Base-by-base conservation (phyloP, 2,888 invertebrate genomes). In the Campoplex nolae region DNA sequence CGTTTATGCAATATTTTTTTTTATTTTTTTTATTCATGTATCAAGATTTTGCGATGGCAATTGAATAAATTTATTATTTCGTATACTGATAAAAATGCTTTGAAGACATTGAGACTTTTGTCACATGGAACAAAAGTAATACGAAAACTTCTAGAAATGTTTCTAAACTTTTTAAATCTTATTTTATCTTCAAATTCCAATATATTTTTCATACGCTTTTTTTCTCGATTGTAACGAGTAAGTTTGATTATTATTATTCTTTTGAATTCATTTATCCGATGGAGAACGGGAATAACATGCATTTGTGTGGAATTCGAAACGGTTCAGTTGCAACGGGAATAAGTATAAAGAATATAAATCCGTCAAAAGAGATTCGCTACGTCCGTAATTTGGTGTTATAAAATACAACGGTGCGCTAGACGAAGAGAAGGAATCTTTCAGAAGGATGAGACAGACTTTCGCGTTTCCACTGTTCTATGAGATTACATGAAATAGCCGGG, bases 401-500 rank as follows among this genome's bases (percentile, higher is more conserved):
- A 35, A 80, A 73, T 73, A 18, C 48, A 16, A 35, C 45, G 18
- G 48, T 23, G 58, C 48, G 58, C 38, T 38, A 45, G 45, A 45
- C 54, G 65, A 75, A 23, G 79, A 84, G 74, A 78, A 84, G 54
- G 65, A 78, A 85, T 82, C 51, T 62, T 78, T 51, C 23, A 54
- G 48, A 67, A 78, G 67, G 79, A 84, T 75, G 79, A 74, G 75
- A 38, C 48, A 38, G 42, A 38, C 86, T 83, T 86, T 86, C 85
- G 78, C 58, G 78, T 48, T 75, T 48, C 58, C 56, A 51, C 38
- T 74, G 32, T 78, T 62, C 38, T 35, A 32, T 45, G 77, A 51
- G 79, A 83, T 86, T 86, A 80, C 80, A 65, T 73, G 76, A 58
- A 62, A 83, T 56, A 58, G 70, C 70, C 58, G 62, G 48, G 74